Base-by-base conservation (phyloP, 2,888 invertebrate genomes). In the Dynastes hyllus region DNA sequence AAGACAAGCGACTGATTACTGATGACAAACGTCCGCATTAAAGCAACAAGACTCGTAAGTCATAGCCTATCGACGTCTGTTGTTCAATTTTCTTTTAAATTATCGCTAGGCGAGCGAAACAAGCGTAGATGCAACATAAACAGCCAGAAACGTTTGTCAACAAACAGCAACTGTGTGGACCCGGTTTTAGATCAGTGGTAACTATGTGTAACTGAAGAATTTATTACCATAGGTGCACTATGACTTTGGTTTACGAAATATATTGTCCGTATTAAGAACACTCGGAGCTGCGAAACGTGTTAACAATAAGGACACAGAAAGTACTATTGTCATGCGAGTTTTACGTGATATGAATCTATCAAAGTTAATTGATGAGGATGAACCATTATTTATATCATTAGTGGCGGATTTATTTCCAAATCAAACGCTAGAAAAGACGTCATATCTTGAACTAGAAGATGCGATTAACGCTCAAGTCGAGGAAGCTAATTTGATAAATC, bases 331-430 rank as follows among this genome's bases (percentile, higher is more conserved):
- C 13, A 98, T 98, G 98, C 91, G 98, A 85, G 98, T 98, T 11
- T 90, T 98, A n/a, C 91, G 98, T 83, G 98, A 98, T 87, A 98
- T 98, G 98, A 98, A 98, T 91, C 91, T 98, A 22, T 98, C 98
- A 2, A 98, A 98, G 89, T 90, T 98, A 73, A 98, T 98, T 83
- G 98, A 98, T 86, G 98, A 98, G 88, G 98, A 98, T 87, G 98
- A 98, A 86, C 98, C 98, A 0, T 91, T 98, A n/a, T 98, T 98
- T 87, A 96, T 98, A 89, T 98, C 98, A 0, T 90, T 98, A 61
- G 97, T 98, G 32, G 95, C 97, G 50, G 98, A 98, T 90, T 90
- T 98, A 84, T 98, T 98, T 89, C 98, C 98, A 0, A 98, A 97
- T 89, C 97, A 98, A 90, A 92, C 93, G 0, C 91, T 98, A 76